phyloP scores from a whole-genome alignment of 1,140 invertebrate genomes.

The Pogonomyrmex californicus region DNA sequence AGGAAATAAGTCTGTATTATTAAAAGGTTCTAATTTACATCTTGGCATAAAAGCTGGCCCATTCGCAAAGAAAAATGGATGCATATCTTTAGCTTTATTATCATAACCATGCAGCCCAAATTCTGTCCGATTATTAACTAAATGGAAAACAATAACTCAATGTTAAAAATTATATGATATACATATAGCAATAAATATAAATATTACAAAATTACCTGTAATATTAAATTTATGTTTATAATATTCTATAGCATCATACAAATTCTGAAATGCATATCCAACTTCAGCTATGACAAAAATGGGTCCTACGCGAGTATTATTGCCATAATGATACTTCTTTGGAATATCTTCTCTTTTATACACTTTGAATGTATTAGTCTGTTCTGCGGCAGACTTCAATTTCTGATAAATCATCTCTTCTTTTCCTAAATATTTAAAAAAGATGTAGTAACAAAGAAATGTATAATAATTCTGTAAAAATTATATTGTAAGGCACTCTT shows the following conservation, averaged over 20 bases:
- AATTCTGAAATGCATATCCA: slow-evolving; percentile 88
- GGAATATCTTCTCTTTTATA: slow-evolving; percentile 88
- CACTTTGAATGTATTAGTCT: slow-evolving; percentile 87
- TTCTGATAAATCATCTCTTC: slow-evolving; percentile 87
- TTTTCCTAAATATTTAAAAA: slow-evolving; percentile 80
- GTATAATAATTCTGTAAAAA: slow-evolving; percentile 37
- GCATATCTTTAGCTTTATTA: slow-evolving; percentile 88
- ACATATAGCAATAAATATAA: not conserved
- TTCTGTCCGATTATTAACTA: slow-evolving; percentile 85
- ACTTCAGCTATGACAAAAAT: slow-evolving; percentile 88
- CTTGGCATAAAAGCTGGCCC: slow-evolving; percentile 89
- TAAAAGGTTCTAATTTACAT: slow-evolving; percentile 87
- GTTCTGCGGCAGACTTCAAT: slow-evolving; percentile 85
- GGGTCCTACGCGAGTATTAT: slow-evolving; percentile 88
- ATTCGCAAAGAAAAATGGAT: slow-evolving; percentile 90
- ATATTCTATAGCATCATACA: slow-evolving; percentile 83
- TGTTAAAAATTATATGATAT: not conserved
- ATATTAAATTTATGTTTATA: slow-evolving; percentile 87
- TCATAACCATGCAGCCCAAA: slow-evolving; percentile 92
- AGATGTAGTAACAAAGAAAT: slow-evolving; percentile 11
- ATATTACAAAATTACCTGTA: slow-evolving; percentile 78
- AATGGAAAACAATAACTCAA: slow-evolving; percentile 66
- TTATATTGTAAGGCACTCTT: slow-evolving; percentile 52
- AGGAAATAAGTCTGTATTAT: slow-evolving; percentile 90
- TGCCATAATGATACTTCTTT: slow-evolving; percentile 88